These are phyloP conservation scores for Cerastoderma edule DNA, from an alignment of 2,888 invertebrate genomes.

Conservation along the genomic window DNA sequence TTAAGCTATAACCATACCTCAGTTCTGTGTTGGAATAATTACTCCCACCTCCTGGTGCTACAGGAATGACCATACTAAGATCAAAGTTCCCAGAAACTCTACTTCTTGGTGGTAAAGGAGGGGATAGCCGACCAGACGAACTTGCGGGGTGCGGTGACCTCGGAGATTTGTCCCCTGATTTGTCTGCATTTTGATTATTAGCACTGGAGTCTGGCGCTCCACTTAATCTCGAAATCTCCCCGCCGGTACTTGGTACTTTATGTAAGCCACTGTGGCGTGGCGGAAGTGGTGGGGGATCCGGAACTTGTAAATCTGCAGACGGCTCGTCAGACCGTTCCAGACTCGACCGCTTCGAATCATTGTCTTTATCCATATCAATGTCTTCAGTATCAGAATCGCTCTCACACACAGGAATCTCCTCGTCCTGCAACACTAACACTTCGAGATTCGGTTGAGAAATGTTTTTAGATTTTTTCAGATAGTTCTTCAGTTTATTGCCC, in stretches of 20 bases:
- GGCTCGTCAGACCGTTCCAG: slow-evolving; percentile 37
- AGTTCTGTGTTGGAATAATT: slow-evolving; percentile 12
- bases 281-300: slow-evolving; percentile 67
- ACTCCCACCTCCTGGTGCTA: slow-evolving; percentile 56
- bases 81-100: slow-evolving; percentile 65
- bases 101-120: slow-evolving; percentile 75
- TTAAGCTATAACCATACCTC: neutral
- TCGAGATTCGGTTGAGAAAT: slow-evolving; percentile 43
- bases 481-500: slow-evolving; percentile 49
- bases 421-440: slow-evolving; percentile 18
- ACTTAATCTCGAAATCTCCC: slow-evolving; percentile 24
- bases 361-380: slow-evolving; percentile 39
- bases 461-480: slow-evolving; percentile 48
- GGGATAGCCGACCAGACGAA: slow-evolving; percentile 29
- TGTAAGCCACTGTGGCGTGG: slow-evolving; percentile 63
- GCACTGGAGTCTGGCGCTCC: slow-evolving; percentile 5
- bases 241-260: slow-evolving; percentile 47
- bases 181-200: slow-evolving; percentile 12
- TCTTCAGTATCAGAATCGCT: slow-evolving; percentile 68
- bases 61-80: slow-evolving; percentile 73
- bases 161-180: slow-evolving; percentile 9
- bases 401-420: slow-evolving; percentile 55
- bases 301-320: slow-evolving; percentile 20
- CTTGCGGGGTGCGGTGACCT: slow-evolving; percentile 10
- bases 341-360: slow-evolving; percentile 24